A percentile compares a stretch with the other conserved stretches of the same genome.
Conservation (phyloP, 2,113 vertebrate species). For the Sciurus niger region DNA sequence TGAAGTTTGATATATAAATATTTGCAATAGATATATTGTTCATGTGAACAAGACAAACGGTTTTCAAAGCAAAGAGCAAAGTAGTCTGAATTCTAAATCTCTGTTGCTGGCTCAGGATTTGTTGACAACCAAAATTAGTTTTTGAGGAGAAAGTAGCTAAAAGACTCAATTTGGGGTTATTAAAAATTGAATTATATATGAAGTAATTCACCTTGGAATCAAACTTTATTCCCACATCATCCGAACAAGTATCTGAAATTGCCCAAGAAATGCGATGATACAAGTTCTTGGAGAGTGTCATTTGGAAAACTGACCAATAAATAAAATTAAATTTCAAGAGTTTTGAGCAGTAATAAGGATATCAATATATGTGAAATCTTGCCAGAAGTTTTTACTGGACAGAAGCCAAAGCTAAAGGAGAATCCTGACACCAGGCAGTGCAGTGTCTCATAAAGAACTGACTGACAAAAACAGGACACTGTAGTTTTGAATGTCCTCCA, state of each 20-base stretch:
- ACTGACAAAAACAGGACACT: not conserved
- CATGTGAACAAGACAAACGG: not conserved
- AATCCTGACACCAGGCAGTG: not conserved
- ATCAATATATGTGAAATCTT: slow-evolving; percentile 45
- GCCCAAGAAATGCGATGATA: slow-evolving; percentile 41
- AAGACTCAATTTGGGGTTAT: slow-evolving; percentile 74
- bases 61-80: slow-evolving; percentile 46
- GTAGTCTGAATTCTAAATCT: slow-evolving; percentile 41
- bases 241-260: slow-evolving; percentile 67
- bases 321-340: slow-evolving; percentile 55
- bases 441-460: not conserved
- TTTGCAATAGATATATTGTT: not conserved
- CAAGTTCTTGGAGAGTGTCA: slow-evolving; percentile 42
- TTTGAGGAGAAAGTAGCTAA: slow-evolving; percentile 65
- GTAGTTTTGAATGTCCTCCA: not conserved
- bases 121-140: slow-evolving; percentile 81
- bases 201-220: slow-evolving; percentile 75
- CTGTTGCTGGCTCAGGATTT: slow-evolving; percentile 75
- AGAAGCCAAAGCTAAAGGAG: slow-evolving; percentile 45
- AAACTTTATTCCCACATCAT: slow-evolving; percentile 72
- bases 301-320: slow-evolving; percentile 62
- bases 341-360: slow-evolving; percentile 2
- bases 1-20: not conserved
- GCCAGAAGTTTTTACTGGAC: slow-evolving; percentile 2
- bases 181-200: slow-evolving; percentile 84